These are phyloP conservation scores for Aphyosemion australe DNA, from an alignment of 2,113 vertebrate genomes.

Conservation along the genomic window DNA sequence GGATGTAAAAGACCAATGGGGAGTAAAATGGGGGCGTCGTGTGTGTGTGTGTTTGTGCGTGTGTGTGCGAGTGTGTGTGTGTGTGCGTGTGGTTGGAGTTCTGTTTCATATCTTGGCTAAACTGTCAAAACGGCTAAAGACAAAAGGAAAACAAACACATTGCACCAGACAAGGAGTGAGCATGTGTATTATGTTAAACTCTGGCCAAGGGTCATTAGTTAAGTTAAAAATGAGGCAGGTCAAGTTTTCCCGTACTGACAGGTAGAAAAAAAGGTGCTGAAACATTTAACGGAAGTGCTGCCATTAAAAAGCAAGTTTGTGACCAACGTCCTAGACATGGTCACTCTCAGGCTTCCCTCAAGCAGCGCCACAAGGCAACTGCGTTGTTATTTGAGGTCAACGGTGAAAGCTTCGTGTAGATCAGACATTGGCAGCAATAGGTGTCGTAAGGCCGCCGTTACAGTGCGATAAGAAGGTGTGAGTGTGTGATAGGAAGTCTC, in stretches of 20 bases:
- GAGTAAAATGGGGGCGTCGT: constrained; percentile 25
- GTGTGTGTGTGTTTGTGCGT: constrained; percentile 24
- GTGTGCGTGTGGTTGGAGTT: constrained; percentile 2
- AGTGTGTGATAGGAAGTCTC: constrained; percentile 67
- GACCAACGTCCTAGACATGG: constrained; percentile 19
- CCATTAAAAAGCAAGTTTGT: constrained; percentile 45
- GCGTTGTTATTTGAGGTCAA: constrained; percentile 57
- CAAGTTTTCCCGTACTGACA: constrained; percentile 20
- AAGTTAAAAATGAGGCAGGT: constrained; percentile 37
- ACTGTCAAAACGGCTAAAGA: constrained; percentile 48
- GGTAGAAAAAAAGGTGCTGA: constrained; percentile 25
- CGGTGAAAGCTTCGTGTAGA: constrained; percentile 52
- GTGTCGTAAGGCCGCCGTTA: constrained; percentile 42
- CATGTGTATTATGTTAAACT: constrained; percentile 30
- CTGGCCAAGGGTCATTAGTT: constrained; percentile 56
- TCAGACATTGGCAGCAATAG: constrained; percentile 43
- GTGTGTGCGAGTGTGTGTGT: constrained; percentile 32
- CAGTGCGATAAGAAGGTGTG: constrained; percentile 62
- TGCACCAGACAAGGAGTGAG: constrained; percentile 41
- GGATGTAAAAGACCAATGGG: constrained; percentile 60
- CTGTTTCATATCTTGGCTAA: constrained; percentile 64
- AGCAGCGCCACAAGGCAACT: constrained; percentile 30
- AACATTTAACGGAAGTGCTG: not conserved
- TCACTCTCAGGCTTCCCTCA: not conserved
- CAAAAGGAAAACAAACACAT: constrained; percentile 60